Evolutionary conservation across 2,113 vertebrate species (phyloP), one percentile per base, ranked within the genome.

Genomic region (Atlantisia rogersi): DNA sequence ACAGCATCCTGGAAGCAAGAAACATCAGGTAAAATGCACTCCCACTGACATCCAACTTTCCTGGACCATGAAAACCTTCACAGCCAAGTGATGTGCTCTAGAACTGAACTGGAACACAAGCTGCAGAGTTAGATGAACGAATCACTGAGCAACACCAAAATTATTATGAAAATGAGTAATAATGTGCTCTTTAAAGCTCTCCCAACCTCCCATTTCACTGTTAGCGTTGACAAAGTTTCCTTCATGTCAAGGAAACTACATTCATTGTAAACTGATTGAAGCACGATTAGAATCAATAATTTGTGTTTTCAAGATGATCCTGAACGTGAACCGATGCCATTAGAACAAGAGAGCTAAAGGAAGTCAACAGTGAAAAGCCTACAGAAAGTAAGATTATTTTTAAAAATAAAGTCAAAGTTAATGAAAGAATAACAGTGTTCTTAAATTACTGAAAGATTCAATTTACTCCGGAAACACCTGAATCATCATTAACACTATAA

Each of bases 401-500:
- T 74, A 35, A 9, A 42, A 37, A 64, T 64, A 53, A 82, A 71
- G 58, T 53, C 20, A 56, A 62, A 75, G 58, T 84, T 82, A 92
- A 81, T 96, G 86, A 90, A 95, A 74, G 55, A 91, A 88, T 88
- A 95, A 86, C 64, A 63, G 25, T 71, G 68, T 88, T 97, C 58
- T 82, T 93, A 74, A 93, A 89, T 82, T 84, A 93, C 53, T 65
- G 50, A 88, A 96, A 85, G 26, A 89, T 52, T 87, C 78, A 7
- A 88, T 94, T 95, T 94, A 91, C 73, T 92, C 89, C 65, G 22
- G 93, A 97, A 98, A 97, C 68, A 97, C 50, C 73, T 94, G 90
- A 97, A 95, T 96, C 97, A 94, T 93, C 85, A 78, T 95, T 97
- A 97, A 97, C 95, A 92, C 71, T 90, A 9, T 91, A 88, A 97